Conservation (phyloP, 1,140 invertebrate genomes). For the Sipha flava region DNA sequence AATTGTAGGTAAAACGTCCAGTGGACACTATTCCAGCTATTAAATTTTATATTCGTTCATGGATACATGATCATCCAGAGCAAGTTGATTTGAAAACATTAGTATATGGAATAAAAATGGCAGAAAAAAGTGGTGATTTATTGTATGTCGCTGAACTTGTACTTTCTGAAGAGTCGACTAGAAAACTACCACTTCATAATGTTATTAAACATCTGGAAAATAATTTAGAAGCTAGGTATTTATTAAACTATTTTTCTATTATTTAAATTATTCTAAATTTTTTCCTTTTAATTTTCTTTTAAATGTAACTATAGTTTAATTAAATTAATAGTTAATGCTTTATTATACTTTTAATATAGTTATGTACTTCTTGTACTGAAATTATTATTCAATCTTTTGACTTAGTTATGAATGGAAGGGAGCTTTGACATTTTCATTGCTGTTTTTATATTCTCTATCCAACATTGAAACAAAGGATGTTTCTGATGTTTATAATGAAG, state of each 20-base stretch:
- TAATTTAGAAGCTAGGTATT: slow-evolving; percentile 14
- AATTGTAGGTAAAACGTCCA: slow-evolving; percentile 26
- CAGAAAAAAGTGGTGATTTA: slow-evolving; percentile 23
- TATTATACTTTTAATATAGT: too few species aligned
- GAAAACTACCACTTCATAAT: slow-evolving; percentile 2
- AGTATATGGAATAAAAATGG: slow-evolving; percentile 5
- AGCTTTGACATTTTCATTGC: background rate
- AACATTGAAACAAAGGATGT: slow-evolving; percentile 8
- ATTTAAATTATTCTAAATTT: background rate
- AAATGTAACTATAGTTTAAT: too few species aligned
- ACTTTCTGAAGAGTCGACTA: background rate
- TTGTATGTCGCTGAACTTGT: slow-evolving; percentile 3
- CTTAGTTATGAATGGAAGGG: background rate
- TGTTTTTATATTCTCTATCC: background rate
- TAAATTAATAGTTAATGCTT: too few species aligned
- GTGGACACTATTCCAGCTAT: background rate
- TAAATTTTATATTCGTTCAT: slow-evolving; percentile 13
- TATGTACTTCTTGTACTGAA: too few species aligned
- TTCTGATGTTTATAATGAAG: background rate
- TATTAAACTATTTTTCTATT: background rate
- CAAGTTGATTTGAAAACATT: slow-evolving; percentile 19
- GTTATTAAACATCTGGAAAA: slow-evolving; percentile 8
- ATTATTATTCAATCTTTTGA: background rate
- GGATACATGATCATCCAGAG: slow-evolving; percentile 8
- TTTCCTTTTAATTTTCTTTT: too few species aligned